A percentile compares a stretch with the other conserved stretches of the same genome.
Conservation (phyloP, 1,140 invertebrate species). For the Archegozetes longisetosus region DNA sequence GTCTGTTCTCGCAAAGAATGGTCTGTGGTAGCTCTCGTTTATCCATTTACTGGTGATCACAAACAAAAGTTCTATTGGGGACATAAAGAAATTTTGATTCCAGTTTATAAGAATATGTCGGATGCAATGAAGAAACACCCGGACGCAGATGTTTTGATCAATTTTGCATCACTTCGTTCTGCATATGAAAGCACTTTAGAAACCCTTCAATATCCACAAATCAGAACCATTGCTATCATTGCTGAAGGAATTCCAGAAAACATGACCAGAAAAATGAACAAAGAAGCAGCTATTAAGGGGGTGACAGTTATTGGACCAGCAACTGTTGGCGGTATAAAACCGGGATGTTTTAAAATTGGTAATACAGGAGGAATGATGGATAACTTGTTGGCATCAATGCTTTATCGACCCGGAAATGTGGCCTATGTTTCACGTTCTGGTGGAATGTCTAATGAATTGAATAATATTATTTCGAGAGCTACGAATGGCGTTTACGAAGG, state of each 20-base stretch:
- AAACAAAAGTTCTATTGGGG: conserved; percentile 99
- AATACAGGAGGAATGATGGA: conserved; percentile 99
- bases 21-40: conserved; percentile 82
- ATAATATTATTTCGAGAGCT: conserved; percentile 93
- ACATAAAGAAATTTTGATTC: conserved; percentile 90
- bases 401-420: conserved; percentile 74
- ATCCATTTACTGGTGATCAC: conserved; percentile 96
- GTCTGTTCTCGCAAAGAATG: conserved; percentile 73
- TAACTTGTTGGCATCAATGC: conserved; percentile 91
- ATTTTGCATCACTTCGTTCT: conserved; percentile 92
- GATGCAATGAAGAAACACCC: conserved; percentile 89
- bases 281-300: conserved; percentile 56
- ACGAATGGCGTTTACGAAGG: conserved; percentile 96
- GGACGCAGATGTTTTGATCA: conserved; percentile 92
- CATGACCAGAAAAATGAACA: conserved; percentile 84
- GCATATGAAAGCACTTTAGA: conserved; percentile 95
- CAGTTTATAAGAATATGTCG: conserved; percentile 93
- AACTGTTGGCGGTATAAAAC: conserved; percentile 92
- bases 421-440: conserved; percentile 96
- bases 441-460: conserved; percentile 98
- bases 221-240: conserved; percentile 93
- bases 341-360: conserved; percentile 98
- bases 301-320: conserved; percentile 89
- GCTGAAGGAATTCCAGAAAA: conserved; percentile 98
- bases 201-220: conserved; percentile 77